Percentiles rank a stretch among this genome's conserved stretches.
phyloP scores from a whole-genome alignment of 1,140 invertebrate genomes.

The Sipha flava region DNA sequence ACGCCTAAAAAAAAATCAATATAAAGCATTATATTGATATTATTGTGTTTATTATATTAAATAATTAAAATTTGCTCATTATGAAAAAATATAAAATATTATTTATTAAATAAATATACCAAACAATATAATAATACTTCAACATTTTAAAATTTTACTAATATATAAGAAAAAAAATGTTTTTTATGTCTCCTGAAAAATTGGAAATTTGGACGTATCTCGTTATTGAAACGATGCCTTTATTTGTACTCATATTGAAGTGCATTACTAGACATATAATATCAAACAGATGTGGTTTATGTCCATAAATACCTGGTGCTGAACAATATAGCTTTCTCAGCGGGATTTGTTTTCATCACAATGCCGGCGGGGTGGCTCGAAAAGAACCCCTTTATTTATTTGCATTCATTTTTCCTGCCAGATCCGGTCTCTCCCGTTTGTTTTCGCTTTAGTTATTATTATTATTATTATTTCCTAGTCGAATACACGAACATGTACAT shows the following conservation, averaged over 20 bases:
- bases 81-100: no score
- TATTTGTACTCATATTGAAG: background rate
- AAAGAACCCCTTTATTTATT: constrained; percentile 16
- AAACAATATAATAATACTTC: no score
- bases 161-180: no score
- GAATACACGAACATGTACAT: background rate
- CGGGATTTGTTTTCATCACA: constrained; percentile 32
- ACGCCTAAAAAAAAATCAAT: no score
- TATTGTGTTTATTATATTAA: no score
- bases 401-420: constrained; percentile 1
- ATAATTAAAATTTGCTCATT: no score
- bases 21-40: no score
- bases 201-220: no score
- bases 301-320: background rate
- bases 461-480: constrained; percentile 23
- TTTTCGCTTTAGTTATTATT: background rate
- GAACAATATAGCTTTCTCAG: constrained; percentile 22
- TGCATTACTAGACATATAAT: background rate
- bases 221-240: no score
- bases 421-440: background rate
- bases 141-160: no score
- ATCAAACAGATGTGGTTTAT: constrained; percentile 24
- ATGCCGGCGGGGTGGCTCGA: constrained; percentile 19
- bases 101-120: no score
- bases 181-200: no score